Percentiles rank a stretch among this genome's conserved stretches.
phyloP scores from a whole-genome alignment of 2,113 vertebrate species.

The Rhea pennata region DNA sequence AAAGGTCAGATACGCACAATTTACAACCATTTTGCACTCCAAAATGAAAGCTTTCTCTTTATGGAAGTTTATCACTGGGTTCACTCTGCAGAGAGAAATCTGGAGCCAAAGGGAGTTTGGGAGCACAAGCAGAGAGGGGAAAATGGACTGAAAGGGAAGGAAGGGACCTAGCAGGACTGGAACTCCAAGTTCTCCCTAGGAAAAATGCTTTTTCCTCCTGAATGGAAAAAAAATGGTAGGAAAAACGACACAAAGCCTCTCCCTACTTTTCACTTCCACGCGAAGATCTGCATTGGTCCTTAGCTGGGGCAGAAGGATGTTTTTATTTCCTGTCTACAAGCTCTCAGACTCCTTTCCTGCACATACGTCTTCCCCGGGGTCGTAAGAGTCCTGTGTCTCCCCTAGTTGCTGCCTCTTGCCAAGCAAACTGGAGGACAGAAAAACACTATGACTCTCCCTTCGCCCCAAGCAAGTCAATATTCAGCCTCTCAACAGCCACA shows the following conservation, averaged over 20 bases:
- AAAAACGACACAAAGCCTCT: background rate
- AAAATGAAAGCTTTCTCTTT: background rate
- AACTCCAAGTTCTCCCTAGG: background rate
- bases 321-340: background rate
- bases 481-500: background rate
- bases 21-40: background rate
- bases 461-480: background rate
- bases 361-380: background rate
- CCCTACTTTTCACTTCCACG: background rate
- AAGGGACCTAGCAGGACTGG: background rate
- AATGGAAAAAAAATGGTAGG: background rate
- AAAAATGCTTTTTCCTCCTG: background rate
- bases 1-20: background rate
- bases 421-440: background rate
- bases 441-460: background rate
- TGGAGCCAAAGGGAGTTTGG: background rate
- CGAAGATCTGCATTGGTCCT: background rate
- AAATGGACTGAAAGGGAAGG: background rate
- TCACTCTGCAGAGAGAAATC: background rate
- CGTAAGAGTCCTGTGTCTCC: background rate
- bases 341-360: background rate
- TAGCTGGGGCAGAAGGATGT: background rate
- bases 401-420: background rate
- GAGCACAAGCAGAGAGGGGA: background rate
- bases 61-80: background rate